These are phyloP conservation scores for Orius laevigatus DNA, from an alignment of 1,140 invertebrate genomes.

Conservation along the genomic window DNA sequence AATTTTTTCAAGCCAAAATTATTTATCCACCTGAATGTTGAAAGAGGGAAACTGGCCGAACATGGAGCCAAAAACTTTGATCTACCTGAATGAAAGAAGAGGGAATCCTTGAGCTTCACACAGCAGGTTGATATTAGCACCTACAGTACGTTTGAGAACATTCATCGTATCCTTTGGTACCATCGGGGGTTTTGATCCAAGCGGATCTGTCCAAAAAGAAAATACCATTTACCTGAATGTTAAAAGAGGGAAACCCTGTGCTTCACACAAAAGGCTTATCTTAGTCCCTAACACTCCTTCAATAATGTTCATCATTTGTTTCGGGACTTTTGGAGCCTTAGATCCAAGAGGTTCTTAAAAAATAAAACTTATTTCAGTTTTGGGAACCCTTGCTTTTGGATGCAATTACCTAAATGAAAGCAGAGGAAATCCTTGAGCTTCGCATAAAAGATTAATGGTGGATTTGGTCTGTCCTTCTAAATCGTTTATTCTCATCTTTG, in stretches of 20 bases:
- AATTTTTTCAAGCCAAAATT: constrained; percentile 14
- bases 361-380: constrained; percentile 7
- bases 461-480: constrained; percentile 6
- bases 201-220: constrained; percentile 31
- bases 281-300: constrained; percentile 27
- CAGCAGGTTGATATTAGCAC: constrained; percentile 35
- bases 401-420: constrained; percentile 26
- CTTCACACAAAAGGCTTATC: constrained; percentile 40
- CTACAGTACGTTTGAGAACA: background rate
- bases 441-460: constrained; percentile 22
- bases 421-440: constrained; percentile 24
- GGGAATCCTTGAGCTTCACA: constrained; percentile 35
- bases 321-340: constrained; percentile 33
- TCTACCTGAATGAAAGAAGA: constrained; percentile 49
- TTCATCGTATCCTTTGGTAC: constrained; percentile 32
- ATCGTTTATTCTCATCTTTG: constrained; percentile 13
- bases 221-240: constrained; percentile 31
- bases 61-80: too few species aligned
- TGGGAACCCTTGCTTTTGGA: too few species aligned
- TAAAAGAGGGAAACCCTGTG: constrained; percentile 45
- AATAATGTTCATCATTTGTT: constrained; percentile 30
- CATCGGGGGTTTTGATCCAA: constrained; percentile 31
- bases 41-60: too few species aligned
- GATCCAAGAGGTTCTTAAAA: constrained; percentile 34
- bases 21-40: too few species aligned